Base-by-base conservation (phyloP, 1,140 invertebrate genomes). In the Lepidotrigona ventralis region DNA sequence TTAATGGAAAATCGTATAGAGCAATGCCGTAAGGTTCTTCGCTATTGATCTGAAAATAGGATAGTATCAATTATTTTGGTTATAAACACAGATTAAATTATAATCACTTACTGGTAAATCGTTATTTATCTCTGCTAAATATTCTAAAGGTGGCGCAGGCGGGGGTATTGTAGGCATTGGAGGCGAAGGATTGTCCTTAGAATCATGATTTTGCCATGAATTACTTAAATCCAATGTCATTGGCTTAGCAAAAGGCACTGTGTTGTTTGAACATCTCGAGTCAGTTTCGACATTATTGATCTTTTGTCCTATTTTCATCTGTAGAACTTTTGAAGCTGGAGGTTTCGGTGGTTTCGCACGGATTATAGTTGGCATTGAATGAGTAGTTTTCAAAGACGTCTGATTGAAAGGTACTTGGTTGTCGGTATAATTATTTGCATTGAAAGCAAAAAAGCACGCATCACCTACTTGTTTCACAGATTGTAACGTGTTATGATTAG, bases 131-230 rank as follows among this genome's bases (percentile, higher is more conserved):
- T 91, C 94, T 81, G 70, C 92, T 86, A 88, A 94, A 92, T 84
- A 94, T 90, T 95, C 93, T 58, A 94, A 90, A 0, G 97, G 96
- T 15, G 96, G 96, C 23, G 96, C 96, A 12, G 97, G 97, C 2
- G 97, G 96, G 15, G 97, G 96, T 76, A 96, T 95, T 26, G 95
- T 95, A 12, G 97, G 97, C 97, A 97, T 97, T 0, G 97, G 97
- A 0, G 96, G 96, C 71, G 97, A 97, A 12, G 91, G 89, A 53
- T 92, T 90, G 51, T 90, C 76, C 66, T 86, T 71, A 17, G 74
- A 79, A 68, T 89, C 84, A 33, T n/a, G n/a, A n/a, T 89, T 75
- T n/a, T 82, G 73, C 92, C 93, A 93, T 2, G 75, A 70, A 58
- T 84, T 79, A 15, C 72, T 85, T 21, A 91, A 79, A 58, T 91